phyloP scores from a whole-genome alignment of 92 coral and sea anemone genomes.

The Diadumene lineata region DNA sequence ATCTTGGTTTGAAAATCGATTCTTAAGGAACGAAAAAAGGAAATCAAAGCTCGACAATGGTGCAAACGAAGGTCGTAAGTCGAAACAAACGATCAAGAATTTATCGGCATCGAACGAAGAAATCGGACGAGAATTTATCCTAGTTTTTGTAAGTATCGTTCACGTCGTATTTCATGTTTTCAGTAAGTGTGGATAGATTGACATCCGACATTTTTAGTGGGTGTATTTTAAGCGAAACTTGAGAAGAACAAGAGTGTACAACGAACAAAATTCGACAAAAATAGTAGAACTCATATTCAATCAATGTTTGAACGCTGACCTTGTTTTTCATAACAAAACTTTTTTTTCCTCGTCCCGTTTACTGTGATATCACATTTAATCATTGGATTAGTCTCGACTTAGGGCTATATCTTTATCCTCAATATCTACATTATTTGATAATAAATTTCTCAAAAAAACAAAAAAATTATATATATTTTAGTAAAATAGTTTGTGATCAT shows the following conservation, averaged over 20 bases:
- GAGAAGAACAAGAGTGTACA: background rate
- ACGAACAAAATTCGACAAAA: conserved; percentile 2
- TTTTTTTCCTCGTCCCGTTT: background rate
- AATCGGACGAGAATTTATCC: conserved; percentile 44
- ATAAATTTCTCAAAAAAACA: background rate
- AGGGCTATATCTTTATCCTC: background rate
- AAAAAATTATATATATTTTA: too few species aligned
- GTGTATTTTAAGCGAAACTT: background rate
- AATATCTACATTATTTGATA: background rate
- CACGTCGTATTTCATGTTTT: background rate
- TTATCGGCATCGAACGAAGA: conserved; percentile 11
- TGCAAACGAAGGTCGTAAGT: background rate
- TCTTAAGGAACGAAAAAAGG: conserved; percentile 5
- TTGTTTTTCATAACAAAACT: conserved; percentile 1
- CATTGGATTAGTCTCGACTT: background rate
- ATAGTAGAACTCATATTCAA: background rate
- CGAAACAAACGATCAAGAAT: background rate
- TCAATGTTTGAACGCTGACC: conserved; percentile 7
- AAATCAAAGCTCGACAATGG: background rate
- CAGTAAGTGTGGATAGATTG: background rate
- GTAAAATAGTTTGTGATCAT: background rate
- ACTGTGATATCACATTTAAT: background rate
- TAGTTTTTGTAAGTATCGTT: conserved; percentile 73
- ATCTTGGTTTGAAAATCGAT: conserved; percentile 7
- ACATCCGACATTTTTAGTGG: conserved; percentile 36